A percentile compares a stretch with the other conserved stretches of the same genome.
phyloP scores from a whole-genome alignment of 2,113 vertebrate species.

The Platichthys stellatus region DNA sequence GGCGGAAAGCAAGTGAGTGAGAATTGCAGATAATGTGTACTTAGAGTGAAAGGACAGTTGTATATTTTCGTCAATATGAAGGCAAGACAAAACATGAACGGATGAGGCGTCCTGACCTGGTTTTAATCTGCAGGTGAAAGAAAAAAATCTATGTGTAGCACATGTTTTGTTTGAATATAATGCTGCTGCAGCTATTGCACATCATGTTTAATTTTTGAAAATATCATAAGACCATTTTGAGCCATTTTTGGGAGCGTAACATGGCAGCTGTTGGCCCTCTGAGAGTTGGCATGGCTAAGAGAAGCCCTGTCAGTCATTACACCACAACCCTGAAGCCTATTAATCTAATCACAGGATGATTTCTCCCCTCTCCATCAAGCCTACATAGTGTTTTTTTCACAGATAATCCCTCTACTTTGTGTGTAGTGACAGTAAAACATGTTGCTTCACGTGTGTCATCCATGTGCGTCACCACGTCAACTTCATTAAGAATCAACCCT shows the following conservation, averaged over 20 bases:
- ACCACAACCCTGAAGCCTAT: background rate
- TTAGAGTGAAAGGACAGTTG: slow-evolving; percentile 3
- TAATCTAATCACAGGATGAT: background rate
- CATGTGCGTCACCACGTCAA: slow-evolving; percentile 45
- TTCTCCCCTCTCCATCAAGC: too few species aligned
- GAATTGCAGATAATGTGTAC: slow-evolving; percentile 29
- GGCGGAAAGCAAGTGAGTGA: background rate
- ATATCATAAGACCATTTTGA: too few species aligned
- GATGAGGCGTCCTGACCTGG: background rate
- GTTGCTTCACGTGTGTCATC: slow-evolving; percentile 42
- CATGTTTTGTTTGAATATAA: too few species aligned
- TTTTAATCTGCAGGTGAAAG: background rate
- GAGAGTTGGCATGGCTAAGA: too few species aligned
- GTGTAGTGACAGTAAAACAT: slow-evolving; percentile 1
- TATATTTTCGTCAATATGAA: slow-evolving; percentile 11
- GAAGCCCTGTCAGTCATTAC: background rate
- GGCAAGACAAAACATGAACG: background rate
- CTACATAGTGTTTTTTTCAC: background rate
- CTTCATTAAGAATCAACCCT: slow-evolving; percentile 47
- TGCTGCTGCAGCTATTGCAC: too few species aligned
- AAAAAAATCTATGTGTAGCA: too few species aligned
- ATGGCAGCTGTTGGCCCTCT: too few species aligned
- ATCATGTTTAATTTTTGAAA: too few species aligned
- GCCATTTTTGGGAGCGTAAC: too few species aligned
- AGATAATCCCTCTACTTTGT: background rate